These are phyloP conservation scores for Alectura lathami DNA, from an alignment of 2,113 vertebrate genomes.

Conservation along the genomic window DNA sequence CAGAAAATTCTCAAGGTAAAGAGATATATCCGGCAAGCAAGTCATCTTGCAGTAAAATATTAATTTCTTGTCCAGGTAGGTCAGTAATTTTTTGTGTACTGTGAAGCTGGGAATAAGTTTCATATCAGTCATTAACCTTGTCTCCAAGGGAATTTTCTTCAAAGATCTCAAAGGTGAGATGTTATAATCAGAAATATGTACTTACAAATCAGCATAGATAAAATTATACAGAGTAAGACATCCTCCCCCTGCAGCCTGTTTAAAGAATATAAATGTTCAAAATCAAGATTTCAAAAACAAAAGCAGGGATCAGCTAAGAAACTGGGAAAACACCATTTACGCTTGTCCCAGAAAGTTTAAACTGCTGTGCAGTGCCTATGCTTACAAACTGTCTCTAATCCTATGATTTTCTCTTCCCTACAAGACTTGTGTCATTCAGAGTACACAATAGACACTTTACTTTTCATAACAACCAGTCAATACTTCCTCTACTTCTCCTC, in stretches of 20 bases:
- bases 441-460: not conserved
- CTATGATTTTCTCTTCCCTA: not conserved
- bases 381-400: not conserved
- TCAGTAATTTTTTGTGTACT: slow-evolving; percentile 10
- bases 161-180: not conserved
- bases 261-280: not conserved
- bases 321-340: not conserved
- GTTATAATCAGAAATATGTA: not conserved
- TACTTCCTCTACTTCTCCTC: slow-evolving; percentile 25
- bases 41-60: not conserved
- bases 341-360: not conserved
- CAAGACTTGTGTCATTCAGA: not conserved
- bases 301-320: not conserved
- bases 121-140: not conserved
- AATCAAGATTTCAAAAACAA: not conserved
- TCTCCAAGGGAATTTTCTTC: not conserved
- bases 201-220: not conserved
- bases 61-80: slow-evolving; percentile 17
- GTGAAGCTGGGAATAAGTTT: not conserved
- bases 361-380: not conserved
- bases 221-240: not conserved
- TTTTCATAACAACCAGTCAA: not conserved
- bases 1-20: slow-evolving; percentile 6
- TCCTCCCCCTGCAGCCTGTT: not conserved
- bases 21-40: not conserved